Evolutionary conservation across 2,888 invertebrate genomes (phyloP), one percentile per base, ranked within the genome.

Genomic region (Cataglyphis albicans): DNA sequence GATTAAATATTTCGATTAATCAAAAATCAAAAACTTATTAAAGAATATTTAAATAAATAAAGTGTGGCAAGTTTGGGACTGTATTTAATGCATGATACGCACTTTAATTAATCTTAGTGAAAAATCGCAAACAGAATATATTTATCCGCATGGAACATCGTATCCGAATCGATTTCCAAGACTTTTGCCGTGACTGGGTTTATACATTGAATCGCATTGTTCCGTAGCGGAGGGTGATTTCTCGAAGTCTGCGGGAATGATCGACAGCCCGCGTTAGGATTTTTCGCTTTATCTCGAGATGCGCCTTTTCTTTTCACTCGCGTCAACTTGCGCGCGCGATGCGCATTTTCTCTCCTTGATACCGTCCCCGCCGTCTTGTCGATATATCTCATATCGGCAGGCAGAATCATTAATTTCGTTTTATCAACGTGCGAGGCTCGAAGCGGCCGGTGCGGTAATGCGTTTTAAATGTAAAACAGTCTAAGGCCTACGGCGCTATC

Each of bases 391-490:
- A 91, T 92, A 93, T 93, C 94, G 94, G 91, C 91, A 91, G 90
- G 91, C 90, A 91, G 92, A 88, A 88, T 94, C 94, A 94, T 94
- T 94, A 94, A 94, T 94, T 94, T 94, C 92, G 91, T 94, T 94
- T 94, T 94, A 94, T 94, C 94, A 93, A 91, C 89, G 91, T 89
- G 82, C 89, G 90, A 93, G 92, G 93, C 93, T 94, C 92, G 91
- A 91, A 91, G 88, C 91, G 93, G 91, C 89, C 92, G 91, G 90
- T 86, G 86, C 85, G 91, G 91, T 94, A 94, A 94, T 94, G 94
- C 93, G 93, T 94, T 94, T 93, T 94, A 94, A 94, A 94, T 94
- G 94, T 94, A 94, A 94, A 94, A 93, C 93, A 93, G 94, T 90
- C 91, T 90, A 90, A 93, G 93, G 94, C 93, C 93, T 93, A 92